Evolutionary conservation across 2,797 vertebrate genomes (phyloP).

Genomic region (Eulemur mongoz): DNA sequence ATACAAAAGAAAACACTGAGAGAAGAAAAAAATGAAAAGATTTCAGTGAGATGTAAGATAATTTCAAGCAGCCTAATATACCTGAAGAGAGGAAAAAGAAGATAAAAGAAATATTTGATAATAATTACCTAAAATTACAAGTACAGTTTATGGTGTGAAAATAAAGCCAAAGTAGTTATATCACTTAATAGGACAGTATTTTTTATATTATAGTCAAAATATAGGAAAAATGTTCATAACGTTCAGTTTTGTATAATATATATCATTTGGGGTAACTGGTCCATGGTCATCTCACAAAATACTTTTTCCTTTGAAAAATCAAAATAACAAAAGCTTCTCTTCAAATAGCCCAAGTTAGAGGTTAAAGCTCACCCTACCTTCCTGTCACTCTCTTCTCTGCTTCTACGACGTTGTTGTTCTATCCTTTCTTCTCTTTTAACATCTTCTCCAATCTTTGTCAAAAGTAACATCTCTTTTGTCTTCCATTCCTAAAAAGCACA

Average conservation of each 20-base stretch:
- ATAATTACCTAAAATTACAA: background rate
- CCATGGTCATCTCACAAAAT: background rate
- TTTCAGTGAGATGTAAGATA: background rate
- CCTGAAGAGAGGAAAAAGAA: background rate
- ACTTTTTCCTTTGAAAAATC: background rate
- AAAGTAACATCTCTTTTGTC: constrained; percentile 79
- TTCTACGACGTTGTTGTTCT: constrained; percentile 69
- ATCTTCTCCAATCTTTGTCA: constrained; percentile 78
- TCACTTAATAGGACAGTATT: background rate
- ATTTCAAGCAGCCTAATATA: background rate
- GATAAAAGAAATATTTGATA: constrained; percentile 7
- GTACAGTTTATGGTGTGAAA: background rate
- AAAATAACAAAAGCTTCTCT: background rate
- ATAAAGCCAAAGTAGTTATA: background rate
- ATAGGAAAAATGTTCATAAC: background rate
- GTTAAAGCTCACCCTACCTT: constrained; percentile 60
- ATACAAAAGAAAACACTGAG: background rate
- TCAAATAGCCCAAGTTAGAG: background rate
- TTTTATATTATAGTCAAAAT: background rate
- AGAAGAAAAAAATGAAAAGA: background rate
- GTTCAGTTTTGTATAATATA: background rate
- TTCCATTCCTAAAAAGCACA: constrained; percentile 78
- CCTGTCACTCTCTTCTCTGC: constrained; percentile 74
- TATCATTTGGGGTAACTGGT: background rate
- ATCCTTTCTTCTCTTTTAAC: constrained; percentile 78